Percentiles rank a stretch among this genome's conserved stretches.
Evolutionary conservation across 1,140 invertebrate genomes (phyloP).

Genomic region (Melanaphis sacchari): DNA sequence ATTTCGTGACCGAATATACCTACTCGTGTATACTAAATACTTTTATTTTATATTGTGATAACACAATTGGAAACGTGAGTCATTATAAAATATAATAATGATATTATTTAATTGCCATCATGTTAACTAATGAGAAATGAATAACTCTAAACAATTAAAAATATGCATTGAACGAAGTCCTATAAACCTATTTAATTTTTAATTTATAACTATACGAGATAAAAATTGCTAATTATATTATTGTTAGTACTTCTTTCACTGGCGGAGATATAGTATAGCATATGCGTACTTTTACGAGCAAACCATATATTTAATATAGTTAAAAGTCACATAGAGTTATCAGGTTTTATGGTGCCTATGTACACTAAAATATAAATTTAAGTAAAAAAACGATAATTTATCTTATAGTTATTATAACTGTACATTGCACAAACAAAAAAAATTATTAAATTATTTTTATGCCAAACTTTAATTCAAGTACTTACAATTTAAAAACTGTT

Average conservation of each 20-base stretch:
- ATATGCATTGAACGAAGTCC: background rate
- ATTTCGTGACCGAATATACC: background rate
- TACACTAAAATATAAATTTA: background rate
- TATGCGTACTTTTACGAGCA: too few relatives aligned
- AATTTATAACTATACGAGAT: background rate
- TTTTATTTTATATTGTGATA: constrained; percentile 11
- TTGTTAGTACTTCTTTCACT: background rate
- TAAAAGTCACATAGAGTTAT: background rate
- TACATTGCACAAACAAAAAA: background rate
- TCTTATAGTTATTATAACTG: background rate
- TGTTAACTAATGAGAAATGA: background rate
- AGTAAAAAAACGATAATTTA: too few relatives aligned
- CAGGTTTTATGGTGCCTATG: too few relatives aligned
- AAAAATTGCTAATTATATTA: constrained; percentile 3
- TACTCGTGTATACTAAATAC: background rate
- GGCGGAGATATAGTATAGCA: background rate
- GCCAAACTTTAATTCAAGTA: too few relatives aligned
- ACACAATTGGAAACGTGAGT: background rate
- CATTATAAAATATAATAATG: background rate
- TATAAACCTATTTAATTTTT: constrained; percentile 17
- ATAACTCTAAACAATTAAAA: background rate
- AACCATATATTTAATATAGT: background rate
- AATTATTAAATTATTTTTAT: background rate
- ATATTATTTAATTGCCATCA: background rate
- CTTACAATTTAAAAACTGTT: too few relatives aligned